phyloP scores from a whole-genome alignment of 2,888 invertebrate species.

The Argyresthia goedartella region DNA sequence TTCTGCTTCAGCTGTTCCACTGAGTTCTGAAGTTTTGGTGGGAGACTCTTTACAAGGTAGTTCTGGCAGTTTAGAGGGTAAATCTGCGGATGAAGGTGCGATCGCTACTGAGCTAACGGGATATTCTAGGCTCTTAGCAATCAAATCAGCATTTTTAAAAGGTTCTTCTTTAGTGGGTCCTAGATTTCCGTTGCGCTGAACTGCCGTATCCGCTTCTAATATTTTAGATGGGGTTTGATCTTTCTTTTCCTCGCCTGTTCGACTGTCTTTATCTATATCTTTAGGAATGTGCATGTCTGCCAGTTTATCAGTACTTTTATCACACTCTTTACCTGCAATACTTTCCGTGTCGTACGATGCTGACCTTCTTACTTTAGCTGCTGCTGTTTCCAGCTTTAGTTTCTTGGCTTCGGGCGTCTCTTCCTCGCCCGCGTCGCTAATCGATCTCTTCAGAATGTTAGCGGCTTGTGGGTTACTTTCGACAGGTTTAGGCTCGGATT shows the following conservation, averaged over 20 bases:
- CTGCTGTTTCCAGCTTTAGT: slow-evolving; percentile 49
- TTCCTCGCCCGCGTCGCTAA: slow-evolving; percentile 59
- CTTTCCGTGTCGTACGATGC: slow-evolving; percentile 59
- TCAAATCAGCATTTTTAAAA: not conserved
- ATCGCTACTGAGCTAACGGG: no score
- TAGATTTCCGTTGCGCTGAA: slow-evolving; percentile 11
- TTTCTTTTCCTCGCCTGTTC: no score
- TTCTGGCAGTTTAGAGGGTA: not conserved
- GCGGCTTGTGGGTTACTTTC: slow-evolving; percentile 38
- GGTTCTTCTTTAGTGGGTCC: slow-evolving; percentile 22
- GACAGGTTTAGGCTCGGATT: slow-evolving; percentile 13
- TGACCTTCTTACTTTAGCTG: slow-evolving; percentile 55
- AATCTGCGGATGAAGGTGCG: no score
- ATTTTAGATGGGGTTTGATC: no score
- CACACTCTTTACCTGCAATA: slow-evolving; percentile 23
- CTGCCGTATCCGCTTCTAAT: not conserved
- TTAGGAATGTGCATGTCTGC: not conserved
- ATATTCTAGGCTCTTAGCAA: no score
- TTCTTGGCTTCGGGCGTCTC: slow-evolving; percentile 50
- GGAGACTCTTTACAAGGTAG: not conserved
- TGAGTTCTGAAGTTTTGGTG: slow-evolving; percentile 9
- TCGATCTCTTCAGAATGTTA: slow-evolving; percentile 58
- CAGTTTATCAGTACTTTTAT: not conserved
- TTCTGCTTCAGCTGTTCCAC: slow-evolving; percentile 9
- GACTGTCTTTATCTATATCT: no score